These are phyloP conservation scores for Eumacrocentrus americanus DNA, from an alignment of 2,888 invertebrate genomes.

Conservation along the genomic window DNA sequence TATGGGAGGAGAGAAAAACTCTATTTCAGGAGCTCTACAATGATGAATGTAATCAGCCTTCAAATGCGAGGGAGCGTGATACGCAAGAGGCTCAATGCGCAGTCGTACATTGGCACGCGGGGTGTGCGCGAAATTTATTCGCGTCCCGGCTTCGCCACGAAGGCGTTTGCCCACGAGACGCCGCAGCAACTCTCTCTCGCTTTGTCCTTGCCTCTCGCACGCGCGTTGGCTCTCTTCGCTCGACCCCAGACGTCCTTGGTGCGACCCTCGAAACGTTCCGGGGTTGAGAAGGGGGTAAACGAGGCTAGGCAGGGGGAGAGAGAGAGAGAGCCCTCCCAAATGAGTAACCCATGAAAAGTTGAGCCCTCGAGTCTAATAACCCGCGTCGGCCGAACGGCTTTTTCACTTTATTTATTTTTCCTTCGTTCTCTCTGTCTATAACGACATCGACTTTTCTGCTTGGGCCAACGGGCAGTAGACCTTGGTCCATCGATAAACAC, in stretches of 20 bases:
- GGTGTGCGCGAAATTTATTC: slow-evolving; percentile 28
- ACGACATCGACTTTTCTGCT: background rate
- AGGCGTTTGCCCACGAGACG: slow-evolving; percentile 29
- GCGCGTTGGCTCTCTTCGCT: background rate
- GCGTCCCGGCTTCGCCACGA: slow-evolving; percentile 22
- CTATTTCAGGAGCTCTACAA: background rate
- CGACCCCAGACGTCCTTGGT: slow-evolving; percentile 30
- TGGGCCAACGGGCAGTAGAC: background rate
- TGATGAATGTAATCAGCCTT: slow-evolving; percentile 7
- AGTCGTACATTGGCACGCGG: slow-evolving; percentile 11
- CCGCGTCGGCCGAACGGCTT: background rate
- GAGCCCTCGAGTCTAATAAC: slow-evolving; percentile 19
- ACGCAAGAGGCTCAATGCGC: slow-evolving; percentile 11
- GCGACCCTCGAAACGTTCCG: slow-evolving; percentile 25
- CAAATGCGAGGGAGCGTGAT: background rate
- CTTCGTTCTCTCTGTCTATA: background rate
- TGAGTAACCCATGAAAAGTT: slow-evolving; percentile 22
- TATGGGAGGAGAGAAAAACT: background rate
- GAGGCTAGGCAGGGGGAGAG: background rate
- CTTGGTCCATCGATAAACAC: background rate
- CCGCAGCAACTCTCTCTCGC: slow-evolving; percentile 10
- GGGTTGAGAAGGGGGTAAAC: slow-evolving; percentile 18
- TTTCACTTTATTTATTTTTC: slow-evolving; percentile 2
- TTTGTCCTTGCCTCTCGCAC: slow-evolving; percentile 1
- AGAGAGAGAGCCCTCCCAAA: slow-evolving; percentile 8